A percentile compares a stretch with the other conserved stretches of the same genome.
phyloP scores from a whole-genome alignment of 2,113 vertebrate genomes.

The Calypte anna region DNA sequence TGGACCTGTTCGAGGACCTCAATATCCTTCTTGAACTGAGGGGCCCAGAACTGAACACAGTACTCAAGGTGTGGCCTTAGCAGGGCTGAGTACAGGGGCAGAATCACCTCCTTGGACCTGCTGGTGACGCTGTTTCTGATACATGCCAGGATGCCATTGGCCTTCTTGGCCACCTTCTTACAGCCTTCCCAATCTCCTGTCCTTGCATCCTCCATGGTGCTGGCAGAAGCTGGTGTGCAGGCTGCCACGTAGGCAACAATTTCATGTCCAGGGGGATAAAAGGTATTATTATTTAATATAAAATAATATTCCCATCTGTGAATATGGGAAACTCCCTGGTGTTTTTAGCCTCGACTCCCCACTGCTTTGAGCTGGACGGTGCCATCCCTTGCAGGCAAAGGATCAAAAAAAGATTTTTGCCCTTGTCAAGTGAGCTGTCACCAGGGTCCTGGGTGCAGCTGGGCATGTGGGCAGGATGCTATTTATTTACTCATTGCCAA shows the following conservation, averaged over 20 bases:
- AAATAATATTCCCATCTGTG: not conserved
- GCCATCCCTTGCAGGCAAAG: conserved; percentile 3
- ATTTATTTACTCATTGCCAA: not conserved
- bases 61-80: too few species aligned
- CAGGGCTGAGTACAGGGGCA: too few species aligned
- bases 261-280: not conserved
- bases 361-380: rapidly evolving
- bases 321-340: not conserved
- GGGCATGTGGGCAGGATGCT: not conserved
- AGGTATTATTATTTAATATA: not conserved
- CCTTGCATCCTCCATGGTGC: not conserved
- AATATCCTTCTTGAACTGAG: too few species aligned
- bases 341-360: not conserved
- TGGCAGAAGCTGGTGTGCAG: not conserved
- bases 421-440: conserved; percentile 25
- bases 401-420: not conserved
- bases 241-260: not conserved
- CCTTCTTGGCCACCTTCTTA: too few species aligned
- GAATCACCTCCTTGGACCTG: too few species aligned
- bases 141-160: too few species aligned
- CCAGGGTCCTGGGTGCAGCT: conserved; percentile 29
- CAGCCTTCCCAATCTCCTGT: not conserved
- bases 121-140: too few species aligned
- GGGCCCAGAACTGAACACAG: too few species aligned
- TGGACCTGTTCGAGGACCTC: too few species aligned